Evolutionary conservation across 2,888 invertebrate genomes (phyloP).

Genomic region (Drosophila ezoana): DNA sequence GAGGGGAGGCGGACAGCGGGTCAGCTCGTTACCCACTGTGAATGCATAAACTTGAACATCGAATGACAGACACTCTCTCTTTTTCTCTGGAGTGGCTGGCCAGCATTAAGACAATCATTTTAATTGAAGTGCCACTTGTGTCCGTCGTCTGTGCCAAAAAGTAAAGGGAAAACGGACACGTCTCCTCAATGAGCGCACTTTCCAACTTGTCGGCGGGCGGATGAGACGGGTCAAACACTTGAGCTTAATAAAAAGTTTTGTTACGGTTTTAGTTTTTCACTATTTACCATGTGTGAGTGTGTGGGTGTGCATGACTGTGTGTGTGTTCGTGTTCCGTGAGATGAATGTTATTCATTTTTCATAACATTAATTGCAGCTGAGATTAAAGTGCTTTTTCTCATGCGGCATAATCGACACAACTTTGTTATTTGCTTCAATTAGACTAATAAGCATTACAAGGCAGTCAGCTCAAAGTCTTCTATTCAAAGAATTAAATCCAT

Average conservation of each 20-base stretch:
- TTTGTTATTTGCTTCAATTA: too few species aligned
- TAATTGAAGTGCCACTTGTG: conserved; percentile 77
- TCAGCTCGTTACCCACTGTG: conserved; percentile 25
- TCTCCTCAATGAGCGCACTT: conserved; percentile 30
- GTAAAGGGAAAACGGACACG: conserved; percentile 32
- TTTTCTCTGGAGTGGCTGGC: conserved; percentile 20
- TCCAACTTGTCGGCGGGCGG: conserved; percentile 10
- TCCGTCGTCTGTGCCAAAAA: conserved; percentile 30
- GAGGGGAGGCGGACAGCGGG: conserved; percentile 25
- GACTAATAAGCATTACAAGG: too few species aligned
- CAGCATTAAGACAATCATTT: conserved; percentile 77
- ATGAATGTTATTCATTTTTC: neutral
- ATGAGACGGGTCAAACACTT: conserved; percentile 7
- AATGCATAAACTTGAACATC: conserved; percentile 42
- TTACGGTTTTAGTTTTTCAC: conserved; percentile 3
- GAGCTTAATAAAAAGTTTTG: conserved; percentile 47
- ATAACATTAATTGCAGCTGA: conserved; percentile 4
- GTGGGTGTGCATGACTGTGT: neutral
- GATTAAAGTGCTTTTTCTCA: neutral
- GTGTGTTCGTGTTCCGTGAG: neutral
- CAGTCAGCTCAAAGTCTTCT: too few species aligned
- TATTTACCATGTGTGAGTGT: neutral
- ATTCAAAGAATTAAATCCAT: neutral
- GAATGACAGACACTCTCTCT: conserved; percentile 6
- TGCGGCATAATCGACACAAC: too few species aligned